A percentile compares a stretch with the other conserved stretches of the same genome.
Evolutionary conservation across 1,140 invertebrate species (phyloP).

Genomic region (Drosophila triauraria): DNA sequence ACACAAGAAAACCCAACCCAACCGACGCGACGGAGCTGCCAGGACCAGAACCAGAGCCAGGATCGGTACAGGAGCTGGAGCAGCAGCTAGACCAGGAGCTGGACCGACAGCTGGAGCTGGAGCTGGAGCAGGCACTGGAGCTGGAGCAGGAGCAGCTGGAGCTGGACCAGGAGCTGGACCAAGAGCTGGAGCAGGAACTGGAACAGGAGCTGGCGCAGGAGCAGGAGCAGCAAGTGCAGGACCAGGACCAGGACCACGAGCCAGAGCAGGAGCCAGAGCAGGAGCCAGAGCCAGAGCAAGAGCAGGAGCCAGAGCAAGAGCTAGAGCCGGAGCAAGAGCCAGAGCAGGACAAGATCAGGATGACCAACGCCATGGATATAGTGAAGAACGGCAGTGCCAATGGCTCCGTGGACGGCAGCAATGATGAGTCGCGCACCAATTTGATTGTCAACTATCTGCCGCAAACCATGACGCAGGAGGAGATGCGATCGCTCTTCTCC

Average conservation of each 20-base stretch:
- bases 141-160: slow-evolving; percentile 2
- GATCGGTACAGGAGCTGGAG: slow-evolving; percentile 10
- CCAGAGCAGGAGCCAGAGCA: slow-evolving; percentile 1
- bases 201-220: slow-evolving; percentile 10
- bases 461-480: slow-evolving; percentile 96
- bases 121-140: slow-evolving; percentile 19
- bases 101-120: slow-evolving; percentile 16
- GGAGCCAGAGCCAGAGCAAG: neutral
- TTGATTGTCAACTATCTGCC: slow-evolving; percentile 97
- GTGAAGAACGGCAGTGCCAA: slow-evolving; percentile 87
- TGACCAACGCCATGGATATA: slow-evolving; percentile 84
- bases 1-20: slow-evolving; percentile 17
- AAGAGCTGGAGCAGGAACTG: neutral
- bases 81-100: slow-evolving; percentile 12
- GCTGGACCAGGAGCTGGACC: slow-evolving; percentile 1
- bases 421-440: slow-evolving; percentile 89
- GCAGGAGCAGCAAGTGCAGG: slow-evolving; percentile 7
- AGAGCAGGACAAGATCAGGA: slow-evolving; percentile 50
- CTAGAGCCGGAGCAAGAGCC: neutral
- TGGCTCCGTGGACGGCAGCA: slow-evolving; percentile 86
- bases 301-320: neutral
- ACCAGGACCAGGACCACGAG: neutral
- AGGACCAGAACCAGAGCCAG: slow-evolving; percentile 9
- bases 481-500: slow-evolving; percentile 93
- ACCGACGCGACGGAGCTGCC: slow-evolving; percentile 19